Conservation (phyloP, 1,140 invertebrate species). For the Solenopsis invicta region DNA sequence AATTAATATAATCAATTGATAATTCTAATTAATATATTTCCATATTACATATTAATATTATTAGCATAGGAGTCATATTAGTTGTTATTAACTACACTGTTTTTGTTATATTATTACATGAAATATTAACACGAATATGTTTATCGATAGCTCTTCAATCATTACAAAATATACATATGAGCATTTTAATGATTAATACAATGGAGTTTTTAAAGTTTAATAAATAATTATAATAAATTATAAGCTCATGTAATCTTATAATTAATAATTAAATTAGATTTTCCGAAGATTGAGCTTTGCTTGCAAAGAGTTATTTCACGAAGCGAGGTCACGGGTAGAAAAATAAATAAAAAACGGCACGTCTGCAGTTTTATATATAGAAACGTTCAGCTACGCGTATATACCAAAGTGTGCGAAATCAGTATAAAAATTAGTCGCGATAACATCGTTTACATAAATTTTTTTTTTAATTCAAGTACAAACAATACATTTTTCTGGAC, state of each 20-base stretch:
- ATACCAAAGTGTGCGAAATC: neutral
- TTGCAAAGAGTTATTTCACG: neutral
- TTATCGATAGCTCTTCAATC: neutral
- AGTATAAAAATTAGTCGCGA: neutral
- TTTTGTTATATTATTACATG: neutral
- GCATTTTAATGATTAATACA: neutral
- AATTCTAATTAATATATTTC: constrained; percentile 10
- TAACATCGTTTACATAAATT: neutral
- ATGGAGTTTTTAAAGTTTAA: neutral
- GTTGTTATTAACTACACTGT: neutral
- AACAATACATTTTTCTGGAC: neutral
- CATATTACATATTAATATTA: neutral
- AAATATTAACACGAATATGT: neutral
- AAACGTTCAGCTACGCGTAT: neutral
- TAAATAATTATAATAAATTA: constrained; percentile 1
- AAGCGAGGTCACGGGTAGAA: too few species aligned
- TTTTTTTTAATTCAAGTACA: neutral
- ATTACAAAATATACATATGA: neutral
- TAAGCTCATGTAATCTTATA: neutral
- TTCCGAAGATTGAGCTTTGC: neutral
- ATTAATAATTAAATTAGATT: neutral
- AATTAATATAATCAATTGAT: neutral
- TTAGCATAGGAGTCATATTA: neutral
- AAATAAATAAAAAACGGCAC: constrained; percentile 7
- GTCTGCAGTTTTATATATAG: neutral